Percentiles rank a stretch among this genome's conserved stretches.
These are phyloP conservation scores for Chelonoidis abingdonii DNA, from an alignment of 2,113 vertebrate genomes.

Conservation along the genomic window DNA sequence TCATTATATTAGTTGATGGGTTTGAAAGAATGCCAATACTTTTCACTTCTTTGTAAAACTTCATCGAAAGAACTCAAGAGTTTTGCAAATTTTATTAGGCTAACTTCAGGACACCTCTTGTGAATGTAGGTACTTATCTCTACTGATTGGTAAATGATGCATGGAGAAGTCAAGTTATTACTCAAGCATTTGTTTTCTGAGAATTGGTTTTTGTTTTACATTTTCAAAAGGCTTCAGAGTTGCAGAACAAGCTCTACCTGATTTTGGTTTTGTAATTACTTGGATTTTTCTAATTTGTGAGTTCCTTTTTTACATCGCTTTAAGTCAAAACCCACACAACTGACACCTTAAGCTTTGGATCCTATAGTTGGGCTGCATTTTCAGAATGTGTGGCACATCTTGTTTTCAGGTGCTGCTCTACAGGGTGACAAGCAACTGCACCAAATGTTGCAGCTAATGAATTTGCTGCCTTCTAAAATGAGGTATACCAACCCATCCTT, in stretches of 20 bases:
- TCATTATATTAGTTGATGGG: not conserved
- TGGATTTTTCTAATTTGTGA: not conserved
- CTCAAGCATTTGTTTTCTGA: not conserved
- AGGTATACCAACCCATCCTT: rapidly evolving
- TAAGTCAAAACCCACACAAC: not conserved
- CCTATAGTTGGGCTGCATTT: not conserved
- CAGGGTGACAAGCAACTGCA: not conserved
- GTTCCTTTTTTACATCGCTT: not conserved
- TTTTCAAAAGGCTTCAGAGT: not conserved
- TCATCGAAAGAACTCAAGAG: not conserved
- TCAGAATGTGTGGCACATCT: not conserved
- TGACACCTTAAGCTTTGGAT: not conserved
- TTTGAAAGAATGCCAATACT: not conserved
- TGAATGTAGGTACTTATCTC: not conserved
- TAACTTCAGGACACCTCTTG: not conserved
- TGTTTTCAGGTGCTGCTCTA: not conserved
- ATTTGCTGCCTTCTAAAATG: rapidly evolving
- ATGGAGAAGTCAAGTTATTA: not conserved
- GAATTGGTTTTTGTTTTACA: not conserved
- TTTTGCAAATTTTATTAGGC: not conserved
- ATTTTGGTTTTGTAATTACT: not conserved
- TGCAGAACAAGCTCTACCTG: not conserved
- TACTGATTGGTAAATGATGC: not conserved
- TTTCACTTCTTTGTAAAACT: not conserved
- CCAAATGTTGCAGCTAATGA: not conserved